Evolutionary conservation across 2,113 vertebrate genomes (phyloP), one percentile per base, ranked within the genome.

Genomic region (Uria lomvia): DNA sequence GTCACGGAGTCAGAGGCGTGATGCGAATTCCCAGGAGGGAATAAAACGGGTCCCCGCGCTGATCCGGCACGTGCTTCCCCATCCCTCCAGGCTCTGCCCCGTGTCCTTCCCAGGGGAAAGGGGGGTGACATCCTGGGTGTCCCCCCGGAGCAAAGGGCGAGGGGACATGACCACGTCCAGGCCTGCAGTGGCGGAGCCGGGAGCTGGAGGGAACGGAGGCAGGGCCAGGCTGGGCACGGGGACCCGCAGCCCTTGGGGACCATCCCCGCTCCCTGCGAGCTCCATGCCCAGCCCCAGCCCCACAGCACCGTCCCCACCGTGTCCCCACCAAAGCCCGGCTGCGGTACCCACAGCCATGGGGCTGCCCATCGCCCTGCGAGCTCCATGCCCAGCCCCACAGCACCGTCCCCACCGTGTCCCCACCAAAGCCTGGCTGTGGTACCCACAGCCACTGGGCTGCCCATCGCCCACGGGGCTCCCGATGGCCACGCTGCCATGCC

Each of bases 281-380:
- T 24, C 45, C 59, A 15, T 1, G 2, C 15, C 20, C 1, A 3
- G 5, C 65, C 27, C 71, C 81, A 23, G 5, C 29, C 60, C 66
- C 3, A 0, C 40, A 29, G 67, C 38, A 21, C 6, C 1, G 0
- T 45, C 53, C 80, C 63, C 36, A 24, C 5, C 1, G 1, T 5
- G 53, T 85, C 63, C 79, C 67, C 49, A 62, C 30, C 58, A 45
- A 5, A 15, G 13, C 53, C 32, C 3, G 20, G n/a, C n/a, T 20
- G 40, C 3, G 14, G 32, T 18, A 40, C 65, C 58, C 55, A 18
- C 0, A 1, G 62, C n/a, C 60, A 23, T 1, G 0, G 52, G 8
- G 26, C 58, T 81, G 52, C 75, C 36, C 7, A 4, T 63, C 17
- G 19, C 38, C 60, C 60, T 8, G 5, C 1, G 4, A 60, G 34